Base-by-base conservation (phyloP, 2,888 invertebrate species). In the Unio delphinus region DNA sequence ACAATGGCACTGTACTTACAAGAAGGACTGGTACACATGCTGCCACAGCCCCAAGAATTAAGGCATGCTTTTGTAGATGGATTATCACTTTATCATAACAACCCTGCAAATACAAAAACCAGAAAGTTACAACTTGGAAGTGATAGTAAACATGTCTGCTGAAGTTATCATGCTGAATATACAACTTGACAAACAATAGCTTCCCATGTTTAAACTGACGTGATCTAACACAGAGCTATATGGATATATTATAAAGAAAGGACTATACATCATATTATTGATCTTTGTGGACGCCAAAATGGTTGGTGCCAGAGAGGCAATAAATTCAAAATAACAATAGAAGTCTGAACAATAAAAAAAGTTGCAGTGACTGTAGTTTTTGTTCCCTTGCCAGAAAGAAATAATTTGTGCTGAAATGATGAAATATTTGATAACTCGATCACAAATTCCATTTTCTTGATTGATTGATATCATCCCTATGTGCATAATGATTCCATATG, bases 1-100 rank as follows among this genome's bases (percentile, higher is more conserved):
- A 11, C 15, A 15, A 2, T 45, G 45, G 34, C 30, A 62, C 15
- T 18, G 57, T 26, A 83, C 85, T 82, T 76, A 87, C 86, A 78
- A 87, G 66, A 72, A 87, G 80, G 20, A 87, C 63, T 30, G 86
- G 86, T 56, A 87, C 83, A 70, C 78, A 73, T 15, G 84, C 84
- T 23, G 84, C 81, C n/a, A 84, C 83, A 28, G 83, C 78, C 0
- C 84, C 84, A 55, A 86, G 76, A 30, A 85, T 84, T 57, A 84
- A 75, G 62, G 84, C 78, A 65, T 86, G 81, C 58, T 83, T 76
- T 64, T 78, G 65, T 58, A 87, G 65, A 69, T 85, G 82, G 8
- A 76, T 73, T 57, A 84, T 68, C 28, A 84, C 72, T 68, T 82
- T 81, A 61, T 86, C 84, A 60, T 81, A 85, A 68, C 86, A 87